Base-by-base conservation (phyloP, 1,140 invertebrate species). In the Acromyrmex charruanus region DNA sequence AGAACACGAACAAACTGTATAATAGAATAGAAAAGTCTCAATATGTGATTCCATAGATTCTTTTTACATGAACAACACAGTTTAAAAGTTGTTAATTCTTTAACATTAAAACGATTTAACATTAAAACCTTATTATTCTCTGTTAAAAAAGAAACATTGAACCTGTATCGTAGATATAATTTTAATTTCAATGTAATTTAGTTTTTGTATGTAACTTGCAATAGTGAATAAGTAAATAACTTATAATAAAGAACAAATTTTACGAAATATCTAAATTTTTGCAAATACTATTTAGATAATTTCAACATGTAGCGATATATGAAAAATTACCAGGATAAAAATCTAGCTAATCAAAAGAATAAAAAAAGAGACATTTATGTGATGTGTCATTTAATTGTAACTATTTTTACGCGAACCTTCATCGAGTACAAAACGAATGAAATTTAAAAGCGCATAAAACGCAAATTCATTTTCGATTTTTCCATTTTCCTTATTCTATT, bases 401-500 rank as follows among this genome's bases (percentile, higher is more conserved):
- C 18, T 14, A 44, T 35, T n/a, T 44, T 82, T 49, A 44, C 18
- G 16, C 51, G 53, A 18, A 14, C 25, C 74, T 61, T 59, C 4
- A 55, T 80, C 53, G 14, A 82, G 21, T 44, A n/a, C 10, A 44
- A 51, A 31, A 31, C n/a, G 35, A 74, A 44, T 59, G 7, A 16
- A 49, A 28, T 69, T 80, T 68, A 39, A n/a, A 72, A 44, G 3
- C 35, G 7, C 25, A 39, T 74, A 74, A 82, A 82, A 82, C 35
- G 53, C 18, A 74, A 61, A 84, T 72, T 14, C 53, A n/a, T 59
- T 61, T 2, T 71, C 0, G 7, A 59, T 35, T 59, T 61, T 1
- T 71, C 2, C 18, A 61, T 7, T 49, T 35, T n/a, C 9, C 9
- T 59, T 44, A 49, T 61, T 14, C 58, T 12, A n/a, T 55, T 75